A percentile compares a stretch with the other conserved stretches of the same genome.
These are phyloP conservation scores for Tragelaphus oryx DNA, from an alignment of 2,797 vertebrate species.

Conservation along the genomic window DNA sequence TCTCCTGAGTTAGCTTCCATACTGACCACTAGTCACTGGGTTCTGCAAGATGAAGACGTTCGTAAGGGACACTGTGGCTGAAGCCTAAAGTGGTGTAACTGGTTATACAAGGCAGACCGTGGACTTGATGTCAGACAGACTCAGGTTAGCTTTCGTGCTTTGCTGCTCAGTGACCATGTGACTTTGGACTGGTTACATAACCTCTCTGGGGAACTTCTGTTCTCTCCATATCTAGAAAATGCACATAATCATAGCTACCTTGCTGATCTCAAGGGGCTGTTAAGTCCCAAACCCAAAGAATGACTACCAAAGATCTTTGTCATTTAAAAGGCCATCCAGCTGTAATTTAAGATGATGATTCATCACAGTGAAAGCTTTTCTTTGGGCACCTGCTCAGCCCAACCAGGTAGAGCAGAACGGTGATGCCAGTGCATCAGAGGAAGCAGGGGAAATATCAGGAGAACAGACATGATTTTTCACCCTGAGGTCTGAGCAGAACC, in stretches of 20 bases:
- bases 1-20: not conserved
- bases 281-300: not conserved
- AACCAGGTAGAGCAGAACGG: not conserved
- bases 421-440: rapidly evolving
- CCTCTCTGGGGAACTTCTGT: not conserved
- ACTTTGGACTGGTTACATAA: not conserved
- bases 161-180: not conserved
- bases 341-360: not conserved
- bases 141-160: not conserved
- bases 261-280: not conserved
- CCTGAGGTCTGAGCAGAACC: not conserved
- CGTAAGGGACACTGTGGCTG: not conserved
- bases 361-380: not conserved
- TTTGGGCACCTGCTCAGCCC: not conserved
- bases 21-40: not conserved
- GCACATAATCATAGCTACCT: not conserved
- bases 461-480: not conserved
- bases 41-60: not conserved
- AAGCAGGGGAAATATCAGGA: not conserved
- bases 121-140: not conserved
- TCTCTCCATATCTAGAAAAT: not conserved
- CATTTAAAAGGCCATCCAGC: not conserved
- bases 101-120: not conserved
- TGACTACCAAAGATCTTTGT: not conserved
- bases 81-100: not conserved